Evolutionary conservation across 2,113 vertebrate genomes (phyloP).

Genomic region (Gavia stellata): DNA sequence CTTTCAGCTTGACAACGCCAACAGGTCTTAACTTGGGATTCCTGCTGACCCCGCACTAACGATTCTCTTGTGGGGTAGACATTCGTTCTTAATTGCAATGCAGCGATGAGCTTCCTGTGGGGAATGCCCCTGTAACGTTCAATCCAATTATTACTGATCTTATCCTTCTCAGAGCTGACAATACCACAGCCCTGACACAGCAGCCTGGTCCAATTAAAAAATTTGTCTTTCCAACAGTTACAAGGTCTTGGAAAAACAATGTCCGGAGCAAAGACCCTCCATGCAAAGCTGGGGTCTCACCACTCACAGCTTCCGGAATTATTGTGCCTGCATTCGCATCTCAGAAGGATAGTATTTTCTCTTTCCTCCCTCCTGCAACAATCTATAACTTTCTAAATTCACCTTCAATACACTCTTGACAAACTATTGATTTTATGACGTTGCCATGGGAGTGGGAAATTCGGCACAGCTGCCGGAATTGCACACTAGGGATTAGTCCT

Average conservation of each 20-base stretch:
- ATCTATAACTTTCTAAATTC: background rate
- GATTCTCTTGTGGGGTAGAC: background rate
- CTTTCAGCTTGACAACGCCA: background rate
- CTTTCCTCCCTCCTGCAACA: background rate
- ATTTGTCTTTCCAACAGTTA: background rate
- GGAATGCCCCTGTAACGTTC: background rate
- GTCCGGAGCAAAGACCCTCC: background rate
- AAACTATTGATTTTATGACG: background rate
- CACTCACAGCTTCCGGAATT: background rate
- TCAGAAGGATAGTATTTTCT: background rate
- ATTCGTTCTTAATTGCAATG: background rate
- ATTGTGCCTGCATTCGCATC: rapidly evolving
- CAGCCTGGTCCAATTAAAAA: background rate
- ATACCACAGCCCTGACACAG: background rate
- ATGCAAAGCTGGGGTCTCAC: background rate
- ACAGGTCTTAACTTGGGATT: too few relatives aligned
- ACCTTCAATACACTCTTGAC: background rate
- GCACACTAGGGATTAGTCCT: background rate
- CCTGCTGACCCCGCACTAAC: background rate
- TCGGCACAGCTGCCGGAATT: rapidly evolving
- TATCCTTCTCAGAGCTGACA: background rate
- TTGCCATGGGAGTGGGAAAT: background rate
- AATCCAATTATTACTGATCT: background rate
- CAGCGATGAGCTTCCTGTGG: background rate
- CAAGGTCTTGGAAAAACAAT: background rate